Percentiles rank a stretch among this genome's conserved stretches.
phyloP scores from a whole-genome alignment of 2,113 vertebrate genomes.

The Myiozetetes cayanensis region DNA sequence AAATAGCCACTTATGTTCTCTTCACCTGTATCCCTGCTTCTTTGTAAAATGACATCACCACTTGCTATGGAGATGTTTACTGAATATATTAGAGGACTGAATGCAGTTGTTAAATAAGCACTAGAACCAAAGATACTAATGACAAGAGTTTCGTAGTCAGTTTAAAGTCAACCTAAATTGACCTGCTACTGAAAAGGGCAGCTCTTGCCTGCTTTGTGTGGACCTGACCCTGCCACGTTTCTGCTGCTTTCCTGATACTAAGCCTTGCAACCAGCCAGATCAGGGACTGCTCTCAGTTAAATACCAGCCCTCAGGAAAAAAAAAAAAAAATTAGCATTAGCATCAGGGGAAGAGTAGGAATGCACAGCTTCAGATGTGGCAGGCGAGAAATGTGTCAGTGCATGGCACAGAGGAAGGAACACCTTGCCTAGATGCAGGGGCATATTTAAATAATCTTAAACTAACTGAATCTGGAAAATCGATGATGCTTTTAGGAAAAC shows the following conservation, averaged over 20 bases:
- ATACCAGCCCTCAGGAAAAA: neutral
- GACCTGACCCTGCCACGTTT: constrained; percentile 30
- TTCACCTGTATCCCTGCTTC: neutral
- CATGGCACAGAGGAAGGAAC: neutral
- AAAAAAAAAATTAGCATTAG: neutral
- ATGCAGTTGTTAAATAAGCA: neutral
- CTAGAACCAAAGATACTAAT: neutral
- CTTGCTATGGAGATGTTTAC: neutral
- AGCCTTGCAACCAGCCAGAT: neutral
- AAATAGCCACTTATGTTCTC: neutral
- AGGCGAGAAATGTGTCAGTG: neutral
- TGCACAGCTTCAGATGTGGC: neutral
- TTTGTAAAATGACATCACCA: neutral
- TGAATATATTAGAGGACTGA: neutral
- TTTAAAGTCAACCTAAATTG: constrained; percentile 24
- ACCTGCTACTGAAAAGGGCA: constrained; percentile 3
- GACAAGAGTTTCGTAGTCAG: neutral
- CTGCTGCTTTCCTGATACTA: constrained; percentile 19
- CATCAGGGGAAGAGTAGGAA: neutral
- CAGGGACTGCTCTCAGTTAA: neutral
- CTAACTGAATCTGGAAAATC: neutral
- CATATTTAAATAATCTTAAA: neutral
- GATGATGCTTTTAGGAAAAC: neutral
- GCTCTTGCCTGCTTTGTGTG: neutral
- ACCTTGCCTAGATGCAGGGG: neutral